A percentile compares a stretch with the other conserved stretches of the same genome.
These are phyloP conservation scores for Panagrolaimus sp. DNA, from an alignment of 1,140 invertebrate genomes.

Conservation along the genomic window DNA sequence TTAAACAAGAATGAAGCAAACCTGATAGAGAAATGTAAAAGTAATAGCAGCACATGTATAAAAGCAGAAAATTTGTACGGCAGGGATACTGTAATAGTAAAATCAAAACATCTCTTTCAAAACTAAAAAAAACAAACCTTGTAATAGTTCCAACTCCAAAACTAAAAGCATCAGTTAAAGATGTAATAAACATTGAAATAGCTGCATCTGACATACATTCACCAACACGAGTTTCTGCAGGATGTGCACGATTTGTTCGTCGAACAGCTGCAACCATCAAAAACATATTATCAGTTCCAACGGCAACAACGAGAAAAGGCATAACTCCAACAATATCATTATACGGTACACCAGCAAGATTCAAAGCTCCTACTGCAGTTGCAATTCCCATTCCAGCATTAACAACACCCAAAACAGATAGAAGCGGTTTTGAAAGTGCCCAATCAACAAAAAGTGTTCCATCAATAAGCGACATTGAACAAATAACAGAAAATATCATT, in stretches of 20 bases:
- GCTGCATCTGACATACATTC: slow-evolving; percentile 60
- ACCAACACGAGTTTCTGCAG: slow-evolving; percentile 45
- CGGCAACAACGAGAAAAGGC: slow-evolving; percentile 59
- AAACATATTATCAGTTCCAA: slow-evolving; percentile 64
- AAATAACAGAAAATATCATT: slow-evolving; percentile 50
- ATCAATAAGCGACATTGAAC: slow-evolving; percentile 48
- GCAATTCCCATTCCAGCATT: slow-evolving; percentile 81
- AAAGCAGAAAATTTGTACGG: slow-evolving; percentile 87
- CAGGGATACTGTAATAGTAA: slow-evolving; percentile 47
- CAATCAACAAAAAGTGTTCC: slow-evolving; percentile 51
- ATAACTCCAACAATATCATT: slow-evolving; percentile 58
- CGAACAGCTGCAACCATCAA: slow-evolving; percentile 60
- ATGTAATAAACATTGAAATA: slow-evolving; percentile 62
- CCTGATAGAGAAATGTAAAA: slow-evolving; percentile 86
- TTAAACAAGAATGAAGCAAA: too few relatives aligned
- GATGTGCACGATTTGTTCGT: slow-evolving; percentile 43
- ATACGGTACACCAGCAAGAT: slow-evolving; percentile 72
- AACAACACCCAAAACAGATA: slow-evolving; percentile 66
- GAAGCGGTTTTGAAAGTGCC: slow-evolving; percentile 55
- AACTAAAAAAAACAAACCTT: slow-evolving; percentile 70
- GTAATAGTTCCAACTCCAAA: slow-evolving; percentile 60
- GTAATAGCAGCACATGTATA: slow-evolving; percentile 85
- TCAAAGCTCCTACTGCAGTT: slow-evolving; percentile 80
- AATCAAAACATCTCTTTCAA: slow-evolving; percentile 56
- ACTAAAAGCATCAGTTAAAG: slow-evolving; percentile 61